Evolutionary conservation across 1,140 invertebrate species (phyloP), one percentile per base, ranked within the genome.

Genomic region (Cyrtorhinus lividipennis): DNA sequence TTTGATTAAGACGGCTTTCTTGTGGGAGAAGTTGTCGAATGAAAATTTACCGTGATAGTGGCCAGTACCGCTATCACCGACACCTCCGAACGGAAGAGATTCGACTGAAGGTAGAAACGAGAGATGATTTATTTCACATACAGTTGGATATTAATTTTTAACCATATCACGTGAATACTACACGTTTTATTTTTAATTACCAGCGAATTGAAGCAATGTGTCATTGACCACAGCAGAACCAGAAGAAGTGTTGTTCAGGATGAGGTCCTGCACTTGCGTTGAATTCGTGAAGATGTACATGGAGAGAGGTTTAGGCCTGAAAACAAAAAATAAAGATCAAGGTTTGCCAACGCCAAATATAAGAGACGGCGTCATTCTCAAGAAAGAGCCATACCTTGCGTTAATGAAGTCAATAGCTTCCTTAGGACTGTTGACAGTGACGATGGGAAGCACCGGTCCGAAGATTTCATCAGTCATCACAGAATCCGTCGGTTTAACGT

Each of bases 391-490:
- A 71, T 74, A 79, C 80, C 77, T 73, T 64, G 76, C 74, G 69
- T 90, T 92, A 65, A 92, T 91, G 68, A 89, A 92, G 67, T 86
- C 81, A 59, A 96, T 91, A 0, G 93, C 93, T 74, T 95, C 90
- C 65, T 85, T 85, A 12, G 85, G 83, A 74, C 87, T 87, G 59
- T 85, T 81, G 1, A 95, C 80, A 62, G 79, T 85, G 2, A 93
- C 71, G 68, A 98, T 89, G 2, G 94, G 93, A 65, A 98, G 77
- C 70, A 98, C 82, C 3, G 94, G 94, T 3, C 94, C 94, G 77
- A 98, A 98, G 71, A 97, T 94, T 77, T 94, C 94, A 66, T 95
- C 89, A 67, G 88, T 80, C 93, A 98, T 96, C 10, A 93, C 72
- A 25, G 84, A 78, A 76, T 89, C 87, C 1, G 74, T 75, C 0